Percentiles rank a stretch among this genome's conserved stretches.
Evolutionary conservation across 2,888 invertebrate genomes (phyloP).

Genomic region (Hipparchia sbordonii): DNA sequence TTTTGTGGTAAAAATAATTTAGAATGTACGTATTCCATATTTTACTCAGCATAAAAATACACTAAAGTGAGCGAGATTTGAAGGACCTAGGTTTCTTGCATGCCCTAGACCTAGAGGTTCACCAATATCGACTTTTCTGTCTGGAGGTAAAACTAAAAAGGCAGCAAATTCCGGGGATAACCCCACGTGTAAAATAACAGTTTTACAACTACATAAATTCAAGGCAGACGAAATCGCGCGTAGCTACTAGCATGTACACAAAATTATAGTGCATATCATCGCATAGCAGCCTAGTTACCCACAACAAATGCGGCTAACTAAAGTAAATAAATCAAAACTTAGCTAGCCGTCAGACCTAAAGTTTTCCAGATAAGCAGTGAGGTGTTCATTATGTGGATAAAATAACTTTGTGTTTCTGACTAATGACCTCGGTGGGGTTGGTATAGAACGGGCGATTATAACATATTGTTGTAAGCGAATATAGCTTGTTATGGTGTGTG

Average conservation of each 20-base stretch:
- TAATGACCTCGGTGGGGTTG: constrained; percentile 53
- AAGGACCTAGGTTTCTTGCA: too few relatives aligned
- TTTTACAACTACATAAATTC: too few relatives aligned
- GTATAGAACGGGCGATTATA: constrained; percentile 40
- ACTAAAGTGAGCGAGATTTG: too few relatives aligned
- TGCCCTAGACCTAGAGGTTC: too few relatives aligned
- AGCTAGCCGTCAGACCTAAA: constrained; percentile 57
- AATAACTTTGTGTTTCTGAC: constrained; percentile 61
- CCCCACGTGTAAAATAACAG: too few relatives aligned
- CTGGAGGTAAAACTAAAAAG: too few relatives aligned
- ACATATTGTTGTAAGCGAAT: constrained; percentile 25
- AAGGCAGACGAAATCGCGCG: too few relatives aligned
- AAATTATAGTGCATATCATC: constrained; percentile 1
- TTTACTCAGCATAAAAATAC: neutral
- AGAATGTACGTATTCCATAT: neutral
- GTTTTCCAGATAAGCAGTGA: constrained; percentile 58
- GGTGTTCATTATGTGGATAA: constrained; percentile 68
- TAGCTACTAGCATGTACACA: too few relatives aligned
- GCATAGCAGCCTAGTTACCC: constrained; percentile 37
- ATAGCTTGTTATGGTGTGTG: neutral
- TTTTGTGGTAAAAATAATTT: neutral
- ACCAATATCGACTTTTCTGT: too few relatives aligned
- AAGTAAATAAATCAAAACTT: constrained; percentile 70
- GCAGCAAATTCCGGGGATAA: too few relatives aligned
- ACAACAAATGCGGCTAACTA: constrained; percentile 44